phyloP scores from a whole-genome alignment of 2,888 invertebrate genomes.

The Mermis nigrescens region DNA sequence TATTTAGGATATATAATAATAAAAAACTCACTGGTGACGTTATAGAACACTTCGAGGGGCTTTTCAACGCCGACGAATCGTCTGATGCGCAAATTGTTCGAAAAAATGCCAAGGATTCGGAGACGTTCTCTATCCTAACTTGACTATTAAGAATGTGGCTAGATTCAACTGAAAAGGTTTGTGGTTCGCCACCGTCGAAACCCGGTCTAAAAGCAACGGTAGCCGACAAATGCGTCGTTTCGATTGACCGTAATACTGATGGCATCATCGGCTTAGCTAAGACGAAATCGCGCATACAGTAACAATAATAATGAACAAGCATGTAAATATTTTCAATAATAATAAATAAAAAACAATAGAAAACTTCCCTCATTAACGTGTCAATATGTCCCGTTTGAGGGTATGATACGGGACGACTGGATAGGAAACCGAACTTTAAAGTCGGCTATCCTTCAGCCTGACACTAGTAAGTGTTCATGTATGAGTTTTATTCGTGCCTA shows the following conservation, averaged over 20 bases:
- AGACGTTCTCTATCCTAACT: too few relatives aligned
- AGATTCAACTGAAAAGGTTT: constrained; percentile 11
- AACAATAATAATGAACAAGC: neutral
- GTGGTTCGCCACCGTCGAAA: constrained; percentile 26
- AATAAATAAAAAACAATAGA: too few relatives aligned
- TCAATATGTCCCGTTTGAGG: too few relatives aligned
- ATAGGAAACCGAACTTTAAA: too few relatives aligned
- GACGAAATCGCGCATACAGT: constrained; percentile 5
- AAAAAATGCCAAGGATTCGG: too few relatives aligned
- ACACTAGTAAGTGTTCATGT: too few relatives aligned
- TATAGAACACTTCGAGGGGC: neutral
- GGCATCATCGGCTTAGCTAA: constrained; percentile 20
- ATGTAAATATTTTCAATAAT: neutral
- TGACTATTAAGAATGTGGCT: too few relatives aligned
- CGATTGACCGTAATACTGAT: constrained; percentile 16
- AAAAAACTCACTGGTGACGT: constrained; percentile 10
- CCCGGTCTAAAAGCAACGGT: constrained; percentile 25
- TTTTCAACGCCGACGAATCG: constrained; percentile 7
- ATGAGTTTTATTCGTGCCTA: too few relatives aligned
- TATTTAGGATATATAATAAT: too few relatives aligned
- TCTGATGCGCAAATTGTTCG: neutral
- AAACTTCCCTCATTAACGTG: too few relatives aligned
- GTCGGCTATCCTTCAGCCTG: too few relatives aligned
- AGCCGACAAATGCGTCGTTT: constrained; percentile 19
- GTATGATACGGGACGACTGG: too few relatives aligned